These are phyloP conservation scores for Endomychus coccineus DNA, from an alignment of 2,888 invertebrate species.

Conservation along the genomic window DNA sequence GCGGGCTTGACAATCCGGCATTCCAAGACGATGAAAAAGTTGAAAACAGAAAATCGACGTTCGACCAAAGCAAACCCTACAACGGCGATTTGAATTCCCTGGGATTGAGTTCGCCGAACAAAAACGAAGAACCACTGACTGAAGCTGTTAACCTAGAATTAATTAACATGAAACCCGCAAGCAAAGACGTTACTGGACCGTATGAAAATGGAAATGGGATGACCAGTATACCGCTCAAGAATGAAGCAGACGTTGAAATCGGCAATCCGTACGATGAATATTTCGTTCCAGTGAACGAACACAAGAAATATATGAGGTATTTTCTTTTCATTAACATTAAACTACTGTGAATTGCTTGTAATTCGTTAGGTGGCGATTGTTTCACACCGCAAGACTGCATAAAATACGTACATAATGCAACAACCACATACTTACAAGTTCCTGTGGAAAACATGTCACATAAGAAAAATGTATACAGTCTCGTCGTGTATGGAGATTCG, in stretches of 20 bases:
- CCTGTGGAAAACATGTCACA: too few relatives aligned
- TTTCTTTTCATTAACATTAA: background rate
- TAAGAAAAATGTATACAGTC: too few relatives aligned
- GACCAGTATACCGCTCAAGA: constrained; percentile 51
- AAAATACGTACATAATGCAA: too few relatives aligned
- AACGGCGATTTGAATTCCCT: constrained; percentile 36
- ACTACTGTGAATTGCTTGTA: constrained; percentile 4
- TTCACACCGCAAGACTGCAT: too few relatives aligned
- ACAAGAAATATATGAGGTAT: constrained; percentile 77
- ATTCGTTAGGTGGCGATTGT: too few relatives aligned
- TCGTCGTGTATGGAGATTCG: too few relatives aligned
- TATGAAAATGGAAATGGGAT: constrained; percentile 42
- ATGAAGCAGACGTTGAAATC: constrained; percentile 57
- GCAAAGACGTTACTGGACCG: constrained; percentile 48
- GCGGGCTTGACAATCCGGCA: constrained; percentile 46
- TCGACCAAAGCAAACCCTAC: constrained; percentile 36
- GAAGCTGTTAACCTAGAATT: constrained; percentile 77
- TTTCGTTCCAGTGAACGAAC: constrained; percentile 79
- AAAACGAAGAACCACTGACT: constrained; percentile 36
- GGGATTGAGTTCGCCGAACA: constrained; percentile 32
- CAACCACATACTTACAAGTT: too few relatives aligned
- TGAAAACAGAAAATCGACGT: constrained; percentile 42
- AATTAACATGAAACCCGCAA: constrained; percentile 62
- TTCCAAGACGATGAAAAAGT: constrained; percentile 39
- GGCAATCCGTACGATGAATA: constrained; percentile 74